Evolutionary conservation across 2,888 invertebrate genomes (phyloP).

Genomic region (Ophion slaviceki): DNA sequence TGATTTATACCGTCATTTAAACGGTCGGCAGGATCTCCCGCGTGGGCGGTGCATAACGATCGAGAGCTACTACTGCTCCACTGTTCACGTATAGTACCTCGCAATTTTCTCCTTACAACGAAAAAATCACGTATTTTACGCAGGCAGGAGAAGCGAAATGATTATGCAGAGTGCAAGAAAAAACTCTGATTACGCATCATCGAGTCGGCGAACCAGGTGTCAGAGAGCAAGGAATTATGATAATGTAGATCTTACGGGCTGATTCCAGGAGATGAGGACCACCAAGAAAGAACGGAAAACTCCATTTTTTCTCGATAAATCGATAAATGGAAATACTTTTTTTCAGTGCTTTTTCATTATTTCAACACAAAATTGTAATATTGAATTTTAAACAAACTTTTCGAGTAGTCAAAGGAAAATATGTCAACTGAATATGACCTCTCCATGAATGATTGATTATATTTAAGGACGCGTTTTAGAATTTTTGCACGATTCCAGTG

Average conservation of each 20-base stretch:
- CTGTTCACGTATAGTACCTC: conserved; percentile 26
- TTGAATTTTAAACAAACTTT: too few relatives aligned
- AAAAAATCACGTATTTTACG: conserved; percentile 6
- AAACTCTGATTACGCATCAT: conserved; percentile 26
- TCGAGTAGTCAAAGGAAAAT: too few relatives aligned
- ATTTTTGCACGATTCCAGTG: neutral
- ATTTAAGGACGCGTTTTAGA: neutral
- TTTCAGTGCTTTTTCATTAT: too few relatives aligned
- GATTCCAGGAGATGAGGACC: neutral
- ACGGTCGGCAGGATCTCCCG: conserved; percentile 72
- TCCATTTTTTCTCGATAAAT: neutral
- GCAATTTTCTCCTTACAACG: conserved; percentile 37
- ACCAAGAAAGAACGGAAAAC: neutral
- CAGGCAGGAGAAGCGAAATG: neutral
- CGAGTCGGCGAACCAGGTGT: neutral
- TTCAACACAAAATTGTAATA: too few relatives aligned
- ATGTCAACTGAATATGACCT: too few relatives aligned
- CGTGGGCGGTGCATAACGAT: conserved; percentile 77
- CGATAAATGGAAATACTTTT: too few relatives aligned
- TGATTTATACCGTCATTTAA: conserved; percentile 80
- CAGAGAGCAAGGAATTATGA: neutral
- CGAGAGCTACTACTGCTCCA: conserved; percentile 67
- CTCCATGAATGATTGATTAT: too few relatives aligned
- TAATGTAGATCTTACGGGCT: neutral
- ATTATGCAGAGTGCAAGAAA: conserved; percentile 12